Conservation (phyloP, 2,888 invertebrate species). For the Azorinus chamasolen region DNA sequence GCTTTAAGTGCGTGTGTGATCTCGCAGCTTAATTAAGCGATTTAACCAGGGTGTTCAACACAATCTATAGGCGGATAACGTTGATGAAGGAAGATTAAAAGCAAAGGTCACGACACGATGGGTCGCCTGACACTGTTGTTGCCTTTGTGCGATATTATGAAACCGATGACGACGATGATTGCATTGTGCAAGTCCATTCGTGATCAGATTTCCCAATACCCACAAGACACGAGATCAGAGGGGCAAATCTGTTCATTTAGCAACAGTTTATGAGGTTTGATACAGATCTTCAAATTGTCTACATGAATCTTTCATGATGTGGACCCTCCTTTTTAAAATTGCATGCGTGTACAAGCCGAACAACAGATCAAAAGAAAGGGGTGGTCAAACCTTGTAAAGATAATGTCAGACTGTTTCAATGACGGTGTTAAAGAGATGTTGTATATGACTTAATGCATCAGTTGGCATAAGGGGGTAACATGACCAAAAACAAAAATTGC, state of each 20-base stretch:
- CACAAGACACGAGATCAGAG: no score
- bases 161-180: no score
- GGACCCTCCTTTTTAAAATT: background rate
- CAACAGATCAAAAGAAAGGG: constrained; percentile 13
- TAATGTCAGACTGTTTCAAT: constrained; percentile 21
- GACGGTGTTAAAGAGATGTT: constrained; percentile 10
- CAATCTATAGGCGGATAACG: no score
- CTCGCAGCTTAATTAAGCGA: no score
- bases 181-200: no score
- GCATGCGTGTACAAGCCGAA: background rate
- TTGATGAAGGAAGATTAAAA: no score
- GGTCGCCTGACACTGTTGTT: no score
- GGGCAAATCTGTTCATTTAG: constrained; percentile 15
- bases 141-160: no score
- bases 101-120: no score
- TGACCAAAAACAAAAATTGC: background rate
- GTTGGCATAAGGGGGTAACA: background rate
- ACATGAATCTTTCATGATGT: constrained; percentile 37
- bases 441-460: background rate
- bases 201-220: no score
- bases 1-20: no score
- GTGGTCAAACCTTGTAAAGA: background rate
- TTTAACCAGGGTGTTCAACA: no score
- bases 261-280: constrained; percentile 46
- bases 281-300: constrained; percentile 38